phyloP scores from a whole-genome alignment of 2,113 vertebrate species.

The Peromyscus maniculatus region DNA sequence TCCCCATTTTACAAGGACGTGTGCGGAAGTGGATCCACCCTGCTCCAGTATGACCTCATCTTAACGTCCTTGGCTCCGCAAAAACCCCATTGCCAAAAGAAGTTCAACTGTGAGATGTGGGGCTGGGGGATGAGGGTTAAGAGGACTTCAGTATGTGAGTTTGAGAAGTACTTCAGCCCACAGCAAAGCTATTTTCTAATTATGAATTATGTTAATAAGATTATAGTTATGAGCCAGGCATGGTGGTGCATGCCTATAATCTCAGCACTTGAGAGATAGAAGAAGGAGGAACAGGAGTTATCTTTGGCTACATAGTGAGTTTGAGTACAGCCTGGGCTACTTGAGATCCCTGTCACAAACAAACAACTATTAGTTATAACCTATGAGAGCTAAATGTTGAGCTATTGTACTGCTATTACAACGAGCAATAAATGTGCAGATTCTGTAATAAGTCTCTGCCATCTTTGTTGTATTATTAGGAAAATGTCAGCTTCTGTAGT shows the following conservation, averaged over 20 bases:
- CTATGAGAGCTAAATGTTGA: background rate
- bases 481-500: background rate
- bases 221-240: background rate
- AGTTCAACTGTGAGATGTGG: background rate
- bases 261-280: background rate
- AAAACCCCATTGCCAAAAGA: background rate
- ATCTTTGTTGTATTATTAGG: background rate
- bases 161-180: background rate
- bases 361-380: background rate
- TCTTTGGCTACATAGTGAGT: background rate
- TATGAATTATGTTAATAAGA: background rate
- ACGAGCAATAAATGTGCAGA: background rate
- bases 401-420: background rate
- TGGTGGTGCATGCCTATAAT: background rate
- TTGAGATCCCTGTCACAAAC: background rate
- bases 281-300: background rate
- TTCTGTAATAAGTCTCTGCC: background rate
- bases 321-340: background rate
- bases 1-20: background rate
- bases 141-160: background rate
- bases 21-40: background rate
- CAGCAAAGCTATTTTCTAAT: background rate
- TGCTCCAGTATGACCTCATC: background rate
- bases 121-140: background rate
- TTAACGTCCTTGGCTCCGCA: background rate